These are phyloP conservation scores for Larimichthys crocea DNA, from an alignment of 2,113 vertebrate genomes.

Conservation along the genomic window DNA sequence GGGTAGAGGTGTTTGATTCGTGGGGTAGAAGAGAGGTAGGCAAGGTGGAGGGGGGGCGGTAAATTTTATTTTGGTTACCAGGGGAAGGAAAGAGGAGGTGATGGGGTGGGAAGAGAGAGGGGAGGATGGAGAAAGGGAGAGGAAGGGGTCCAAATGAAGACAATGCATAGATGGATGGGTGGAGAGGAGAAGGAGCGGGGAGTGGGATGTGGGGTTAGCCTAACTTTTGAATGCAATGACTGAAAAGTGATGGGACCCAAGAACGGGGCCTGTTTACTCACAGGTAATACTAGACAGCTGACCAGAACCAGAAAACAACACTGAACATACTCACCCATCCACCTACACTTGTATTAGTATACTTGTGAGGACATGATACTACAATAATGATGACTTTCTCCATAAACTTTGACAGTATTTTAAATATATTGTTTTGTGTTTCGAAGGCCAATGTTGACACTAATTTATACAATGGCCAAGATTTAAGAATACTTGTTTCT, in stretches of 20 bases:
- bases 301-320: conserved; percentile 67
- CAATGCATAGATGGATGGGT: conserved; percentile 16
- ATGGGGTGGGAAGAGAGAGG: neutral
- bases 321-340: conserved; percentile 65
- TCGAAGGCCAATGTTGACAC: neutral
- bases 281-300: conserved; percentile 65
- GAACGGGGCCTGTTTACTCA: conserved; percentile 51
- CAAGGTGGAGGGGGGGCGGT: neutral
- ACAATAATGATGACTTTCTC: neutral
- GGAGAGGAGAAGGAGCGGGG: conserved; percentile 60
- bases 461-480: neutral
- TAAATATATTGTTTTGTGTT: neutral
- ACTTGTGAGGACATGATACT: conserved; percentile 58
- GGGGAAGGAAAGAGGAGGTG: neutral
- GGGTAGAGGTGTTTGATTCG: conserved; percentile 51
- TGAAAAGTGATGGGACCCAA: conserved; percentile 71
- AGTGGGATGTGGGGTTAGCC: conserved; percentile 70
- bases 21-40: conserved; percentile 43
- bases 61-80: conserved; percentile 43
- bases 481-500: neutral
- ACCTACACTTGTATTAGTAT: conserved; percentile 68
- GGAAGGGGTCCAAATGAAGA: conserved; percentile 46
- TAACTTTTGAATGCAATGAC: conserved; percentile 72
- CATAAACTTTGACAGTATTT: neutral
- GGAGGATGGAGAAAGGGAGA: conserved; percentile 3